These are phyloP conservation scores for Zonotrichia albicollis DNA, from an alignment of 2,797 vertebrate genomes.

Conservation along the genomic window DNA sequence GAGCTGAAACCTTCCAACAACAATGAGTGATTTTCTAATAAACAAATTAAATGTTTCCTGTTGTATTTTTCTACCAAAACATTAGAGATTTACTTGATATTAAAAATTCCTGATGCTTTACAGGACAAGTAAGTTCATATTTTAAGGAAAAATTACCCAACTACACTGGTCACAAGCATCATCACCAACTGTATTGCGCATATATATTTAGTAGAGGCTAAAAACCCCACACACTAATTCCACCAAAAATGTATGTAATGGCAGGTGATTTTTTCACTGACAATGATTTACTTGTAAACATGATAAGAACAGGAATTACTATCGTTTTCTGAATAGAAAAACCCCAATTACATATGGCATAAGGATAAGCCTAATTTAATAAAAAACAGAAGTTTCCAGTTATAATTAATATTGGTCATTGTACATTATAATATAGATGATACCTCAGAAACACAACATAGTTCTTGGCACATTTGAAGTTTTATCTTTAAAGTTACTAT, in stretches of 20 bases:
- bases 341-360: background rate
- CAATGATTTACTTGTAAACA: background rate
- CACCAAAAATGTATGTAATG: background rate
- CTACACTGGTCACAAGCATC: background rate
- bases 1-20: background rate
- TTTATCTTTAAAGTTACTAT: background rate
- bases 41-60: background rate
- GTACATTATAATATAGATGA: background rate
- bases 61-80: background rate
- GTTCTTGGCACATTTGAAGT: background rate
- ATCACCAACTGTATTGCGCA: background rate
- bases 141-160: background rate
- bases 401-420: background rate
- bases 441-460: background rate
- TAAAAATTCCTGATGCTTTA: background rate
- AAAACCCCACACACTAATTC: background rate
- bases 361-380: background rate
- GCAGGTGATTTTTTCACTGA: background rate
- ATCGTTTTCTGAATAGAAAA: background rate
- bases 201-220: background rate
- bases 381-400: background rate
- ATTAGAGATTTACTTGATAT: background rate
- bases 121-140: background rate
- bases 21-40: background rate
- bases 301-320: background rate